These are phyloP conservation scores for Cranoglanis bouderius DNA, from an alignment of 2,113 vertebrate species.

Conservation along the genomic window DNA sequence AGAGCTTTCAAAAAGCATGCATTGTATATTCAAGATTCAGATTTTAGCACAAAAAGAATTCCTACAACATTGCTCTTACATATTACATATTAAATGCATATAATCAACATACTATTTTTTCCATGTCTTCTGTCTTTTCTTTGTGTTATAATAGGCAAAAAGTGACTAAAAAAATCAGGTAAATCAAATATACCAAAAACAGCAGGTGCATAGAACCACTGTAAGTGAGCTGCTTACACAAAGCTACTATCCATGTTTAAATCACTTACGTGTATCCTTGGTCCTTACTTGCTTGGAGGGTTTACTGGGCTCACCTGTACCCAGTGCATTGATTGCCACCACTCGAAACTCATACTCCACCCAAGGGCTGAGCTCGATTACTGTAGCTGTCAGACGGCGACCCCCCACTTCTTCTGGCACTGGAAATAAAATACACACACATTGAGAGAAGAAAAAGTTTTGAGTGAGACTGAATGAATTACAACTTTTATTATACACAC, in stretches of 20 bases:
- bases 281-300: slow-evolving; percentile 90
- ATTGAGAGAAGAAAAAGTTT: slow-evolving; percentile 13
- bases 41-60: background rate
- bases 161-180: background rate
- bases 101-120: background rate
- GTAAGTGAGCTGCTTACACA: background rate
- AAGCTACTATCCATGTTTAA: background rate
- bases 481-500: background rate
- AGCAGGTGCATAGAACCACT: background rate
- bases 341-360: slow-evolving; percentile 95
- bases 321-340: slow-evolving; percentile 88
- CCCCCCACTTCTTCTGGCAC: slow-evolving; percentile 89
- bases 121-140: background rate
- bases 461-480: background rate
- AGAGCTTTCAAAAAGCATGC: background rate
- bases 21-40: background rate
- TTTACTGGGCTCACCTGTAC: slow-evolving; percentile 92
- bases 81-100: background rate
- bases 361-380: slow-evolving; percentile 93
- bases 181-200: background rate
- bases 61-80: background rate
- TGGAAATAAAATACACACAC: slow-evolving; percentile 64
- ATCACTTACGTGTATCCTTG: slow-evolving; percentile 88
- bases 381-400: slow-evolving; percentile 86
- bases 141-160: background rate